Evolutionary conservation across 2,888 invertebrate species (phyloP), one percentile per base, ranked within the genome.

Genomic region (Oligia strigilis): DNA sequence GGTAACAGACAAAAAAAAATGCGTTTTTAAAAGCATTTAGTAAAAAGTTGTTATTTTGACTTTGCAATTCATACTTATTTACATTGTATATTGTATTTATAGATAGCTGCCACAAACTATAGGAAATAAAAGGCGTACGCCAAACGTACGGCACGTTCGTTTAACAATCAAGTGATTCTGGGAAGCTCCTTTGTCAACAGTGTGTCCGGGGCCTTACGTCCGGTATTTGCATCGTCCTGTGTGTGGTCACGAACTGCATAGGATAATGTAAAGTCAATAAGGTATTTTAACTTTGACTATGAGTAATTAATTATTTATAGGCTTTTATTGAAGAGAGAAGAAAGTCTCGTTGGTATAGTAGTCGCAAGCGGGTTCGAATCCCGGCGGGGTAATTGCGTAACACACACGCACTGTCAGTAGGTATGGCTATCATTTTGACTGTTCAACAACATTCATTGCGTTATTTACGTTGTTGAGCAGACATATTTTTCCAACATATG

Each of bases 131-230:
- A 83, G 82, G 60, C 46, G 75, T 80, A 70, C 58, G 85, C 69
- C 77, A 73, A 66, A 75, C 72, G 67, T 69, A 69, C 4, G 52
- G 72, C 88, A 89, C 90, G 90, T 86, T 87, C 77, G n/a, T 76
- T 29, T 65, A 65, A 86, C 84, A 81, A 88, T 85, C 72, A 75
- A 67, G 64, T 70, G 19, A 66, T 90, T 90, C 89, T 76, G 40
- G 71, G 89, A 90, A 90, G 60, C 72, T 74, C 52, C 81, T 86
- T 89, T 85, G 89, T 87, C 73, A 78, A 75, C 78, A 78, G 71
- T 83, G 77, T 83, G 77, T 73, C 82, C 81, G 76, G 79, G 55
- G 73, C 71, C 74, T 78, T 71, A 79, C 87, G 81, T 88, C 88
- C 88, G 88, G 88, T 78, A 78, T 77, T 74, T 2, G 78, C 64